Conservation (phyloP, 2,797 vertebrate genomes). For the Amblyraja radiata region DNA sequence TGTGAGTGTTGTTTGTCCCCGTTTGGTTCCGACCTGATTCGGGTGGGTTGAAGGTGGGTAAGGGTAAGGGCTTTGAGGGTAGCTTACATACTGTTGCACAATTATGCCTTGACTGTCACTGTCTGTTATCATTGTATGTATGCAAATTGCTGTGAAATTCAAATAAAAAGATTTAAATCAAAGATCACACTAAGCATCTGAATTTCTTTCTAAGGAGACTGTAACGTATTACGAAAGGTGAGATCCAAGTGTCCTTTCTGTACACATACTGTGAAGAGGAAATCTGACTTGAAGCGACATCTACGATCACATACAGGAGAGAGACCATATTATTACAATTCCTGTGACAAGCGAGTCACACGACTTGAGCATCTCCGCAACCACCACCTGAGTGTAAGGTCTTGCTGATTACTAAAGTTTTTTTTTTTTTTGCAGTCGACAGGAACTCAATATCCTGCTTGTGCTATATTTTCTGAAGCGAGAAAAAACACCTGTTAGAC, state of each 20-base stretch:
- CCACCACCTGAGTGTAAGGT: slow-evolving; percentile 71
- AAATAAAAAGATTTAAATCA: too few species aligned
- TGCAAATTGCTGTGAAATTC: too few species aligned
- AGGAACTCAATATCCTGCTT: not conserved
- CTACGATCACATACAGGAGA: slow-evolving; percentile 92
- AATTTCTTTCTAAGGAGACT: slow-evolving; percentile 9
- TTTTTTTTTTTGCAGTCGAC: not conserved
- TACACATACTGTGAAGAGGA: slow-evolving; percentile 92
- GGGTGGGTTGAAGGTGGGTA: too few species aligned
- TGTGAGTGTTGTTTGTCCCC: too few species aligned
- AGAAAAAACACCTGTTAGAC: not conserved
- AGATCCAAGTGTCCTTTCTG: slow-evolving; percentile 95
- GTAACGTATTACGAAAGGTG: slow-evolving; percentile 65
- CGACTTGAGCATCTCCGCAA: slow-evolving; percentile 91
- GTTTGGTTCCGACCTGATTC: too few species aligned
- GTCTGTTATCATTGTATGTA: too few species aligned
- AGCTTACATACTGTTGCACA: too few species aligned
- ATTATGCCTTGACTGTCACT: too few species aligned
- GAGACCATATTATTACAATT: slow-evolving; percentile 89
- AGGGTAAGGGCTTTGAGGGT: too few species aligned
- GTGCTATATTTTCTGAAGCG: not conserved
- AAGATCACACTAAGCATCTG: not conserved
- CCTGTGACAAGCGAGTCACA: slow-evolving; percentile 91
- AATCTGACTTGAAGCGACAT: slow-evolving; percentile 92
- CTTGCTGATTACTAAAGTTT: not conserved